phyloP scores from a whole-genome alignment of 2,888 invertebrate genomes.

The Agrilus cyanescens region DNA sequence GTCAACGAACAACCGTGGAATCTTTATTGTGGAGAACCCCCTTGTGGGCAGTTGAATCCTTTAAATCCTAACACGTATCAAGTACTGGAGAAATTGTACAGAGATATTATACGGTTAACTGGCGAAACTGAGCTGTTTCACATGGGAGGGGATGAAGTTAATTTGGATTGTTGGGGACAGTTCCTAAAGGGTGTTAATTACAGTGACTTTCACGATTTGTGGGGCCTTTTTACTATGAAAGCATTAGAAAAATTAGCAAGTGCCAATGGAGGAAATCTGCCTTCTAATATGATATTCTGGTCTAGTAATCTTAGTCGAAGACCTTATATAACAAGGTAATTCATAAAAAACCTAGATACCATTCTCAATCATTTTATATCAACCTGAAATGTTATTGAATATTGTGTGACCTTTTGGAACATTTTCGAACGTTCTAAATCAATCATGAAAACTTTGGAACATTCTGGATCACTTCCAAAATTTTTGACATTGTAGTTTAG shows the following conservation, averaged over 20 bases:
- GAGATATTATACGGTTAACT: slow-evolving; percentile 60
- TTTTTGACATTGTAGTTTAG: too few species aligned
- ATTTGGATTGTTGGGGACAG: slow-evolving; percentile 65
- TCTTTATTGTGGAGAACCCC: slow-evolving; percentile 71
- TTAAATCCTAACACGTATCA: slow-evolving; percentile 66
- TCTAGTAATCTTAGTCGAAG: slow-evolving; percentile 65
- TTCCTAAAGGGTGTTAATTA: slow-evolving; percentile 42
- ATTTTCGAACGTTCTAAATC: too few species aligned
- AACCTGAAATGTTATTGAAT: too few species aligned
- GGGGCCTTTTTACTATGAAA: slow-evolving; percentile 66
- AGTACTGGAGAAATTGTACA: slow-evolving; percentile 60
- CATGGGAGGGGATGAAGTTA: slow-evolving; percentile 75
- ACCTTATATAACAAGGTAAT: slow-evolving; percentile 42
- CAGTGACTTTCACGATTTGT: slow-evolving; percentile 63
- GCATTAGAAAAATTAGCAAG: slow-evolving; percentile 47
- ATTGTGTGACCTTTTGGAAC: too few species aligned
- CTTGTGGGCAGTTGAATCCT: slow-evolving; percentile 77
- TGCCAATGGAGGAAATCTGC: slow-evolving; percentile 46
- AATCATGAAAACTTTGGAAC: too few species aligned
- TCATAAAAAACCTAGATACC: slow-evolving; percentile 6
- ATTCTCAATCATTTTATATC: too few species aligned
- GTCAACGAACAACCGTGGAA: slow-evolving; percentile 73
- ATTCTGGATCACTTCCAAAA: too few species aligned
- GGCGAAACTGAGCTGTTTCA: slow-evolving; percentile 71
- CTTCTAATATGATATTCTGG: slow-evolving; percentile 56